A percentile compares a stretch with the other conserved stretches of the same genome.
Conservation (phyloP, 2,888 invertebrate genomes). For the Orthonevra nobilis region DNA sequence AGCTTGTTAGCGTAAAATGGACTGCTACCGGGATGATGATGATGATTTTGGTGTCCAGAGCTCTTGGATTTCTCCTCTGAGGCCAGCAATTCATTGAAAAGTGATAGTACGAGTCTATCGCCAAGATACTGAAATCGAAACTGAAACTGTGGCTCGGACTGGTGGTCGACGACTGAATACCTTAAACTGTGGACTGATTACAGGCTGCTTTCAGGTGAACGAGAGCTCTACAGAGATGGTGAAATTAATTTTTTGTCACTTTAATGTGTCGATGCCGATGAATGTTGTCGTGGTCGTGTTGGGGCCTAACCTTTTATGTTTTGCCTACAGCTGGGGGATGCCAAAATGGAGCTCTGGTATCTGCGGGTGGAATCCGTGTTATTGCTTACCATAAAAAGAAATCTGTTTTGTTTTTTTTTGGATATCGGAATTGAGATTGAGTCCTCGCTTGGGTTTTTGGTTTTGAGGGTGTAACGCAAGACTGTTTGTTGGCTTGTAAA, state of each 20-base stretch:
- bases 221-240: conserved; percentile 67
- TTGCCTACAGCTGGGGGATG: not conserved
- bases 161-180: conserved; percentile 32
- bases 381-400: conserved; percentile 25
- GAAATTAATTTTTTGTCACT: conserved; percentile 80
- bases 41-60: not conserved
- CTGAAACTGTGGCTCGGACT: conserved; percentile 17
- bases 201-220: conserved; percentile 40
- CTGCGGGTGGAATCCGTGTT: conserved; percentile 39
- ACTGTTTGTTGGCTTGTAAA: not conserved
- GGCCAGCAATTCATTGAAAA: conserved; percentile 62
- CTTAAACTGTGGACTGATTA: conserved; percentile 65
- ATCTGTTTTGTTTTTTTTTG: conserved; percentile 24
- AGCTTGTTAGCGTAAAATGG: conserved; percentile 53
- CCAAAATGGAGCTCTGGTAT: too few relatives aligned
- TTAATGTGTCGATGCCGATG: conserved; percentile 72
- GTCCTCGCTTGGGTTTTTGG: conserved; percentile 33
- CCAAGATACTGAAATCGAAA: conserved; percentile 12
- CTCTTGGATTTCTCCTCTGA: conserved; percentile 58
- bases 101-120: conserved; percentile 53
- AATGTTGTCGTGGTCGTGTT: conserved; percentile 29
- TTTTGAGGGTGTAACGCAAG: conserved; percentile 3
- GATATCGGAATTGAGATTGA: conserved; percentile 37
- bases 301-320: not conserved
- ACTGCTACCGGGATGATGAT: conserved; percentile 30